Conservation (phyloP, 2,113 vertebrate species). For the Pagrus major region DNA sequence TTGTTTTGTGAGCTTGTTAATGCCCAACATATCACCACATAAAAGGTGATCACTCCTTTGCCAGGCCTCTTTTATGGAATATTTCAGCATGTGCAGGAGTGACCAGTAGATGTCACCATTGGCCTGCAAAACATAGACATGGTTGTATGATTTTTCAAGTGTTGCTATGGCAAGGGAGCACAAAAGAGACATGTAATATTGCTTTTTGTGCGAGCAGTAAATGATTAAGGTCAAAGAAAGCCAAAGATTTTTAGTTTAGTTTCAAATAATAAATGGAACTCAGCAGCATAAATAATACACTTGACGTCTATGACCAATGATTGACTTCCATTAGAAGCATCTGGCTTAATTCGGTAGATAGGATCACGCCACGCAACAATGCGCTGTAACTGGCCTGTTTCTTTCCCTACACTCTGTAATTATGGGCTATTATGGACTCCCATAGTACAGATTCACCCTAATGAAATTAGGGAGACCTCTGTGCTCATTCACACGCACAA, state of each 20-base stretch:
- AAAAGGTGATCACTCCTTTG: background rate
- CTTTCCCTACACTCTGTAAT: conserved; percentile 36
- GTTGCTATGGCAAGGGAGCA: background rate
- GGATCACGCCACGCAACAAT: conserved; percentile 19
- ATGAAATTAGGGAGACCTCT: conserved; percentile 52
- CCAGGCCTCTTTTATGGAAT: background rate
- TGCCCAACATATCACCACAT: background rate
- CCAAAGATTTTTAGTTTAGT: background rate
- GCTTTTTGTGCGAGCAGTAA: background rate
- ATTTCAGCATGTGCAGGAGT: background rate
- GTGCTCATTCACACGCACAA: conserved; percentile 10
- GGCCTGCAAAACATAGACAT: conserved; percentile 16
- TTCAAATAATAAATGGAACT: background rate
- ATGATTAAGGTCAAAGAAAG: background rate
- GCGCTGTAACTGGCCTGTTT: conserved; percentile 17
- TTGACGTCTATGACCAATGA: conserved; percentile 13
- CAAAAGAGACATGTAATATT: background rate
- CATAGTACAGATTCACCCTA: conserved; percentile 22
- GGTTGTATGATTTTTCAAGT: background rate
- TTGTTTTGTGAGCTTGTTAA: background rate
- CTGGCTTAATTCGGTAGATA: conserved; percentile 30
- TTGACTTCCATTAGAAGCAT: conserved; percentile 18
- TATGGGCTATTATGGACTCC: conserved; percentile 36
- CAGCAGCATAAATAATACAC: background rate
- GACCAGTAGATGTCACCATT: conserved; percentile 70